phyloP scores from a whole-genome alignment of 2,797 vertebrate species.

The Myotis myotis region DNA sequence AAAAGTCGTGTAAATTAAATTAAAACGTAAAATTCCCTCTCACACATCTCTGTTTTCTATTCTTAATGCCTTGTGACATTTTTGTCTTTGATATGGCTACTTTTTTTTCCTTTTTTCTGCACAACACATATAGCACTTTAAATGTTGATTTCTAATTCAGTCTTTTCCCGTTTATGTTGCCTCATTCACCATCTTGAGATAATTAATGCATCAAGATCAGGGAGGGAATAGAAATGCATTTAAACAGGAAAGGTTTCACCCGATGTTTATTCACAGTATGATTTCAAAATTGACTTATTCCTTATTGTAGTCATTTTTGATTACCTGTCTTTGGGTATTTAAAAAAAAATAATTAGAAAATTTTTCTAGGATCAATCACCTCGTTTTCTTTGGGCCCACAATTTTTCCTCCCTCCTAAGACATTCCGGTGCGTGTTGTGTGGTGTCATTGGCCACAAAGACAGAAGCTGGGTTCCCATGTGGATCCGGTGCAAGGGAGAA shows the following conservation, averaged over 20 bases:
- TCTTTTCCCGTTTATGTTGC: background rate
- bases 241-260: background rate
- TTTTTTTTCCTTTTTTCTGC: background rate
- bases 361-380: slow-evolving; percentile 69
- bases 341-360: slow-evolving; percentile 63
- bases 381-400: slow-evolving; percentile 57
- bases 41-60: slow-evolving; percentile 60
- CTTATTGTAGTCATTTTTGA: background rate
- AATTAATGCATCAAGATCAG: background rate
- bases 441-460: slow-evolving; percentile 40
- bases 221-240: background rate
- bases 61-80: slow-evolving; percentile 58
- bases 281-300: slow-evolving; percentile 18
- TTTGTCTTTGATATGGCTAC: slow-evolving; percentile 43
- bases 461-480: slow-evolving; percentile 60
- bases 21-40: slow-evolving; percentile 61
- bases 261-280: slow-evolving; percentile 5
- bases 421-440: background rate
- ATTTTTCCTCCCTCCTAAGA: slow-evolving; percentile 3
- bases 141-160: slow-evolving; percentile 52
- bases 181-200: background rate
- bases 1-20: slow-evolving; percentile 72
- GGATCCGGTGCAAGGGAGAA: slow-evolving; percentile 63
- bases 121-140: background rate
- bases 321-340: slow-evolving; percentile 44